These are phyloP conservation scores for Trichopria drosophilae DNA, from an alignment of 2,888 invertebrate species.

Conservation along the genomic window DNA sequence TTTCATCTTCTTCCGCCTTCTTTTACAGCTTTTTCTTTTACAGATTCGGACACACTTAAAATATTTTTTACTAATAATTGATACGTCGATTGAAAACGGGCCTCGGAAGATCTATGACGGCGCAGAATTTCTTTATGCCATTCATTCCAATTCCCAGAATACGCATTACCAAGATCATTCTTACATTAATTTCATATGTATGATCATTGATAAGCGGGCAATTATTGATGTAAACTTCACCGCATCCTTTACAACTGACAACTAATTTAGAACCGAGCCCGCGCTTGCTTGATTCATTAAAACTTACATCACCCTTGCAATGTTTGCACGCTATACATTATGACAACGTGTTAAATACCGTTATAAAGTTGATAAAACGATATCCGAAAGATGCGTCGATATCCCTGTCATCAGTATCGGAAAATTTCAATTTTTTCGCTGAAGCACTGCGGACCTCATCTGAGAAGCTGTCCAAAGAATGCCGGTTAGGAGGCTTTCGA, in stretches of 20 bases:
- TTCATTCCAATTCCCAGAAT: slow-evolving; percentile 19
- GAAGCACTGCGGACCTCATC: too few relatives aligned
- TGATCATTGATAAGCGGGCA: slow-evolving; percentile 7
- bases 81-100: too few relatives aligned
- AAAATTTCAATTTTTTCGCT: slow-evolving; percentile 8
- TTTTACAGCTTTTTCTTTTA: neutral
- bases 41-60: too few relatives aligned
- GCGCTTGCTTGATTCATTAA: slow-evolving; percentile 7
- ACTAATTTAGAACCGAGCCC: slow-evolving; percentile 13
- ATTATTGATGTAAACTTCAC: neutral
- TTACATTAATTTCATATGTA: slow-evolving; percentile 12
- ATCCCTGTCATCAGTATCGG: slow-evolving; percentile 2
- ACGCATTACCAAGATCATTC: slow-evolving; percentile 14
- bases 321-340: slow-evolving; percentile 14
- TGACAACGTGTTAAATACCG: slow-evolving; percentile 9
- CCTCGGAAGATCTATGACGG: slow-evolving; percentile 18
- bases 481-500: too few relatives aligned
- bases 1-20: neutral
- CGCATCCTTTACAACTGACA: slow-evolving; percentile 1
- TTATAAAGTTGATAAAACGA: slow-evolving; percentile 14
- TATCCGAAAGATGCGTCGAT: slow-evolving; percentile 10
- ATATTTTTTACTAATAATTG: too few relatives aligned
- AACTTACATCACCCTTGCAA: slow-evolving; percentile 7
- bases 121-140: slow-evolving; percentile 19
- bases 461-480: too few relatives aligned